Evolutionary conservation across 2,888 invertebrate species (phyloP).

Genomic region (Cactoblastis cactorum): DNA sequence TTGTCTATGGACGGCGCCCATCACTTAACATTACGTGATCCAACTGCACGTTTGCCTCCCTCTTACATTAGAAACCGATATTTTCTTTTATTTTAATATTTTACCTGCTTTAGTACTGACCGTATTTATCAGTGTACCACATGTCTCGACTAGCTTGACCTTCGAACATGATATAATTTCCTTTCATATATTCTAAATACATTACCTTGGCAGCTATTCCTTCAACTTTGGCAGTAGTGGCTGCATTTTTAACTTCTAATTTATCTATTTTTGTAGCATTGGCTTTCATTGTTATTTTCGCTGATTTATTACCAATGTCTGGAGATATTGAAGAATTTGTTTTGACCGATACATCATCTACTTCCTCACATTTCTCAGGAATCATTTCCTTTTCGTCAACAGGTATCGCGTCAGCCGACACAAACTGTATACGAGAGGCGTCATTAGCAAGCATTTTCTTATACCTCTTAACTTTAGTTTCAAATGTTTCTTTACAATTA

Average conservation of each 20-base stretch:
- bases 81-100: too few relatives aligned
- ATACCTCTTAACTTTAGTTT: conserved; percentile 39
- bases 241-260: conserved; percentile 2
- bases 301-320: not conserved
- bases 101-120: too few relatives aligned
- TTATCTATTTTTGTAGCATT: not conserved
- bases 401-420: conserved; percentile 42
- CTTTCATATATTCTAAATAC: conserved; percentile 17
- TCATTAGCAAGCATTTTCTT: conserved; percentile 42
- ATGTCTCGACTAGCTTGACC: too few relatives aligned
- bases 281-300: not conserved
- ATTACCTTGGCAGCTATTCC: conserved; percentile 20
- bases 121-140: too few relatives aligned
- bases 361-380: conserved; percentile 30
- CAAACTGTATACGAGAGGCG: conserved; percentile 41
- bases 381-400: conserved; percentile 31
- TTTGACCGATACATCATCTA: not conserved
- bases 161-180: too few relatives aligned
- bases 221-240: conserved; percentile 5
- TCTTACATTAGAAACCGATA: too few relatives aligned
- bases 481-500: conserved; percentile 36
- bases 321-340: not conserved
- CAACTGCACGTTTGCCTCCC: too few relatives aligned
- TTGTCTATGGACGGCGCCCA: too few relatives aligned
- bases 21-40: too few relatives aligned